Percentiles rank a stretch among this genome's conserved stretches.
phyloP scores from a whole-genome alignment of 1,140 invertebrate genomes.

The Charaxes varanes region DNA sequence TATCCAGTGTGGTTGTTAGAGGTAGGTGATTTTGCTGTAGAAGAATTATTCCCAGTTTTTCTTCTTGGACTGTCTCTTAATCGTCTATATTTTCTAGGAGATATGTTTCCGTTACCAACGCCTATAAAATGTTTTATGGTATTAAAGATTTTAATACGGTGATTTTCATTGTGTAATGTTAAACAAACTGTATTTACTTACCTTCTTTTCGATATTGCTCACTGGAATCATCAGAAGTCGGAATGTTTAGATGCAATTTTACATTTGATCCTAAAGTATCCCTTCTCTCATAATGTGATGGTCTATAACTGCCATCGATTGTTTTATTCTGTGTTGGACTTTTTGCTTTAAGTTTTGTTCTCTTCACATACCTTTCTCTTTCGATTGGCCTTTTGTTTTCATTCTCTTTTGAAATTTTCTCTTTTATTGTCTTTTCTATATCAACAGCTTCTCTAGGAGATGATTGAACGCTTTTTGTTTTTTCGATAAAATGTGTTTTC shows the following conservation, averaged over 20 bases:
- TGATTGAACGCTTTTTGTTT: conserved; percentile 72
- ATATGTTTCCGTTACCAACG: conserved; percentile 61
- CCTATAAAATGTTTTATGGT: conserved; percentile 19
- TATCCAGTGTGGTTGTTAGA: conserved; percentile 47
- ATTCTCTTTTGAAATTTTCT: conserved; percentile 65
- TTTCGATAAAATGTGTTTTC: conserved; percentile 72
- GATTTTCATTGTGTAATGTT: neutral
- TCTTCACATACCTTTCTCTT: conserved; percentile 67
- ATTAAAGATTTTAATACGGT: conserved; percentile 1
- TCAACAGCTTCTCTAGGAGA: conserved; percentile 51
- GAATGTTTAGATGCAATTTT: conserved; percentile 71
- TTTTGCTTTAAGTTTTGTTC: conserved; percentile 74
- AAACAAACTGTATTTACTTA: conserved; percentile 19
- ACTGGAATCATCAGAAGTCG: conserved; percentile 82
- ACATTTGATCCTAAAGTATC: conserved; percentile 59
- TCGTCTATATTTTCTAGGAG: conserved; percentile 76
- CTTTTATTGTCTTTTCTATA: conserved; percentile 65
- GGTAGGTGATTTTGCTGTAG: conserved; percentile 66
- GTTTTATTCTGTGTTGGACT: conserved; percentile 74
- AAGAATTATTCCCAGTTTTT: conserved; percentile 74
- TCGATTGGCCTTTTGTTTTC: conserved; percentile 61
- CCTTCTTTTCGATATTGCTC: conserved; percentile 71
- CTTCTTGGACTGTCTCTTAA: conserved; percentile 79
- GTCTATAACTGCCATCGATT: conserved; percentile 44
- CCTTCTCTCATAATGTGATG: conserved; percentile 54